Evolutionary conservation across 2,113 vertebrate species (phyloP), one percentile per base, ranked within the genome.

Genomic region (Condylura cristata): DNA sequence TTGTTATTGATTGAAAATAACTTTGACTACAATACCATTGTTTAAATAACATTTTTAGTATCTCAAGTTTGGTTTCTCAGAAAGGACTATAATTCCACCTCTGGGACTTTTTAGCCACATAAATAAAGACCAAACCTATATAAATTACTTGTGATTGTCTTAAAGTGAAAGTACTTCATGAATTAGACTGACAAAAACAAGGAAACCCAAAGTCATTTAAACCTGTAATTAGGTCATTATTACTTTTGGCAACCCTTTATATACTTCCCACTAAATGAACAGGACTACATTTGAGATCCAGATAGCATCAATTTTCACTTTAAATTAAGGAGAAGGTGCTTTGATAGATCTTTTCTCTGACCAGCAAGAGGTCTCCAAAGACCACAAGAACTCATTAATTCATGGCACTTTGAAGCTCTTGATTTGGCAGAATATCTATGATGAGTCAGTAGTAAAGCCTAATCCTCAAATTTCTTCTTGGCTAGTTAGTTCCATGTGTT

Each of bases 261-360:
- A 11, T 92, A 66, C 44, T 94, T 46, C 53, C 11, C 28, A 96
- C 39, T 94, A 95, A 94, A 89, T 95, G 89, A 94, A 63, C 34
- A 65, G 74, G 87, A 94, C 94, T 96, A 72, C 2, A 81, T 10
- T 28, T 74, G 80, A 89, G 72, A 80, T 68, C 46, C 56, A 53
- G 82, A 92, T 32, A 78, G 37, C 93, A 96, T 87, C 89, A 95
- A 91, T 97, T 96, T 96, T 95, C 93, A 95, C 91, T 95, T 93
- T 90, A 88, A 95, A 90, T 92, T 80, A 87, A 93, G 89, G 51
- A 84, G 72, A 86, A 94, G 28, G 12, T 41, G 2, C 13, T 93
- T 86, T 39, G 66, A 89, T 87, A 85, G 56, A 95, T 89, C 65
- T 94, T 96, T 94, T 85, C 72, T 94, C 85, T 94, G 93, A 71